A percentile compares a stretch with the other conserved stretches of the same genome.
Evolutionary conservation across 2,888 invertebrate species (phyloP).

Genomic region (Arenicola marina): DNA sequence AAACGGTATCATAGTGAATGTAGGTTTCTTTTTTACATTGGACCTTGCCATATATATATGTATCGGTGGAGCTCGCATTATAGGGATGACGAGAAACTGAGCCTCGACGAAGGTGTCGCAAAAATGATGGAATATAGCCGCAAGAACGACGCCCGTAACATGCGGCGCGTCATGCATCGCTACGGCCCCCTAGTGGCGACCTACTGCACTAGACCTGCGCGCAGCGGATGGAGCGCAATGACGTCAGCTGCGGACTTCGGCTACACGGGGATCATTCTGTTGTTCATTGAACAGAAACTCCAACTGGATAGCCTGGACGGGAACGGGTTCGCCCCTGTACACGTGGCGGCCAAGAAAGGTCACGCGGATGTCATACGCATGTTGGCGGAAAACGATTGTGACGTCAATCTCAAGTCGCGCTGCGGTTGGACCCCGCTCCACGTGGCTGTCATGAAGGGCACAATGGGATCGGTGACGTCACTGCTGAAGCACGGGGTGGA

Average conservation of each 20-base stretch:
- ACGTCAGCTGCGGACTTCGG: slow-evolving; percentile 31
- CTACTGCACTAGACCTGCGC: slow-evolving; percentile 10
- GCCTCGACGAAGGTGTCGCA: neutral
- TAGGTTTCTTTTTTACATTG: no score
- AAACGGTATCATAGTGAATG: no score
- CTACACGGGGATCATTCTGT: slow-evolving; percentile 1
- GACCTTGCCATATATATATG: no score
- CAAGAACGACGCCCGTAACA: slow-evolving; percentile 23
- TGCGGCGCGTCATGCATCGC: slow-evolving; percentile 20
- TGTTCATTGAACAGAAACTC: slow-evolving; percentile 13
- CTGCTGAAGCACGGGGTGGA: slow-evolving; percentile 19
- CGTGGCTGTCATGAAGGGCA: slow-evolving; percentile 24
- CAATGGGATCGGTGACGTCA: slow-evolving; percentile 8
- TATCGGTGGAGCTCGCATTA: no score
- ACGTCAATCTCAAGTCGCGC: slow-evolving; percentile 21
- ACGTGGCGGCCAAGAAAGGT: slow-evolving; percentile 22
- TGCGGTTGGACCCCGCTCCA: slow-evolving; percentile 30
- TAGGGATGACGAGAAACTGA: neutral
- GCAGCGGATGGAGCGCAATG: slow-evolving; percentile 19
- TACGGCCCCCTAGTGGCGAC: slow-evolving; percentile 6
- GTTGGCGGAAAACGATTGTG: slow-evolving; percentile 17
- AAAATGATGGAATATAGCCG: slow-evolving; percentile 27
- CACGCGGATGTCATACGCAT: slow-evolving; percentile 8
- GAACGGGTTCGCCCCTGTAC: slow-evolving; percentile 30
- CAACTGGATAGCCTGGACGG: slow-evolving; percentile 22